Evolutionary conservation across 2,888 invertebrate species (phyloP), one percentile per base, ranked within the genome.

Genomic region (Thyatira batis): DNA sequence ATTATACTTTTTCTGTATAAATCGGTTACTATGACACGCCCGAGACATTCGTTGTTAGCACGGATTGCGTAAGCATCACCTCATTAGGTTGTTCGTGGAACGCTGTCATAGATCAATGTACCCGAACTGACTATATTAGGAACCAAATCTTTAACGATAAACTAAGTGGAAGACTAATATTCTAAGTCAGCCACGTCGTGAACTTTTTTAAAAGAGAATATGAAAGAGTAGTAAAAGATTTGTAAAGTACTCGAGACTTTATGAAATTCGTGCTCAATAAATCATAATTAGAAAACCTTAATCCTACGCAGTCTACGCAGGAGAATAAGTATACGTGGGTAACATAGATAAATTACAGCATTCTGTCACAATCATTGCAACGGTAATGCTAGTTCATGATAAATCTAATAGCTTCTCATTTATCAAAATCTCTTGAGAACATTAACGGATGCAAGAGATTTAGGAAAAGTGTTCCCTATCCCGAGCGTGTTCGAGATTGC

Each of bases 11-110:
- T 17, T 10, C 1, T 33, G 8, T 39, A 39, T 13, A 39, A 17
- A 21, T 43, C 45, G 28, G 57, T 58, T 58, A 59, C 53, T 53
- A 59, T 54, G 61, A 49, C 65, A 65, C 63, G 63, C 57, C 51
- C 54, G 54, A 62, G 59, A 63, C 62, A 56, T 54, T 55, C 55
- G 50, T 62, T 55, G 57, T 63, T 65, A 65, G 59, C 57, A 30
- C 49, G 56, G 39, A 50, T 69, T 63, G 62, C 67, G 69, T 63
- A 65, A 69, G 60, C 55, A 53, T 51, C 46, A 46, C 58, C 45
- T 61, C 58, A 50, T 60, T 67, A 62, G 50, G 45, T 49, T 50
- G 49, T 60, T 57, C 52, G 56, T 33, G 25, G 45, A 44, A 52
- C 44, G 28, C 46, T 61, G 57, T 55, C 59, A 60, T 46, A 58